phyloP scores from a whole-genome alignment of 2,797 vertebrate species.

The Alauda arvensis region DNA sequence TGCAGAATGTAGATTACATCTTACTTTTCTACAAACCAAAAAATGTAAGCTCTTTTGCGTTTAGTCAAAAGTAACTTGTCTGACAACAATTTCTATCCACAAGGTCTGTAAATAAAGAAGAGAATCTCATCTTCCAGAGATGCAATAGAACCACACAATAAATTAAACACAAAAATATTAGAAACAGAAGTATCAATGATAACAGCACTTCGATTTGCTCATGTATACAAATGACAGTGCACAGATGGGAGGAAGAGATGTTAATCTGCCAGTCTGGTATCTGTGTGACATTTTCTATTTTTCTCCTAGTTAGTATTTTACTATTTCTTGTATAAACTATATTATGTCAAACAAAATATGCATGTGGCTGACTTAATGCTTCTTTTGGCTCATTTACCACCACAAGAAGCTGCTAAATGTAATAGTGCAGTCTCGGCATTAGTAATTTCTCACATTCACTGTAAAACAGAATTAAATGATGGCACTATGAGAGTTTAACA shows the following conservation, averaged over 20 bases:
- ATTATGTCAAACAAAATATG: not conserved
- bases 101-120: not conserved
- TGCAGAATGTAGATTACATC: fast-evolving
- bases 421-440: not conserved
- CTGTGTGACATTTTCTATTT: not conserved
- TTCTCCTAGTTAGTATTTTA: not conserved
- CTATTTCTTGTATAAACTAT: not conserved
- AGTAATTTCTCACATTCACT: not conserved
- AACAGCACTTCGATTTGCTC: not conserved
- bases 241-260: not conserved
- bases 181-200: not conserved
- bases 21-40: not conserved
- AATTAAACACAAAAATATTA: not conserved
- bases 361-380: not conserved
- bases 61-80: not conserved
- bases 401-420: not conserved
- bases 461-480: not conserved
- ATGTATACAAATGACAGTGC: not conserved
- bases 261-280: not conserved
- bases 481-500: not conserved
- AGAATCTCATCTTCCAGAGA: not conserved
- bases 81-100: not conserved
- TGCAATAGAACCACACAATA: not conserved
- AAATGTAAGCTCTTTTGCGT: not conserved
- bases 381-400: not conserved